These are phyloP conservation scores for Torymus auratus DNA, from an alignment of 2,888 invertebrate species.

Conservation along the genomic window DNA sequence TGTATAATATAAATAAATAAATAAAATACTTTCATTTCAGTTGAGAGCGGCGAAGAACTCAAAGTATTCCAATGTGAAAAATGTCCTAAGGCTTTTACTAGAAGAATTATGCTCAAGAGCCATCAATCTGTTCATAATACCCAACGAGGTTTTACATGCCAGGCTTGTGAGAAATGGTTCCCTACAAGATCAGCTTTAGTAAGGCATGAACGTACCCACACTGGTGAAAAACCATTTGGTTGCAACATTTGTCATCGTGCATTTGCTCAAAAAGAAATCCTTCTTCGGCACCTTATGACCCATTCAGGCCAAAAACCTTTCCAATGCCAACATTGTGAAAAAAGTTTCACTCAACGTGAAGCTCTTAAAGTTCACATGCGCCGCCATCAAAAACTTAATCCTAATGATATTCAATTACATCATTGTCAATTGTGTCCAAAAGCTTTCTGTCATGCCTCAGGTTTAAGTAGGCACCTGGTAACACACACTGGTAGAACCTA, in stretches of 20 bases:
- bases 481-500: slow-evolving; percentile 83
- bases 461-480: slow-evolving; percentile 83
- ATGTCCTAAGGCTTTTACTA: slow-evolving; percentile 82
- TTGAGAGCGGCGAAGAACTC: slow-evolving; percentile 73
- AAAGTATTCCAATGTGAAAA: slow-evolving; percentile 81
- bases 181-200: slow-evolving; percentile 83
- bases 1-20: slow-evolving; percentile 10
- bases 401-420: slow-evolving; percentile 81
- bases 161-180: slow-evolving; percentile 82
- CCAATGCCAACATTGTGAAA: slow-evolving; percentile 82
- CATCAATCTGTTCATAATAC: slow-evolving; percentile 82
- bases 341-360: slow-evolving; percentile 86
- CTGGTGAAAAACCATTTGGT: slow-evolving; percentile 77
- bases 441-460: slow-evolving; percentile 80
- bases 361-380: slow-evolving; percentile 82
- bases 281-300: slow-evolving; percentile 75
- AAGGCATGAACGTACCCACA: slow-evolving; percentile 84
- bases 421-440: slow-evolving; percentile 83
- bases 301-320: slow-evolving; percentile 81
- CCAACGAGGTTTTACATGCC: slow-evolving; percentile 80
- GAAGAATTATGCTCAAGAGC: slow-evolving; percentile 80
- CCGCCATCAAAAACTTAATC: slow-evolving; percentile 79
- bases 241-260: slow-evolving; percentile 79
- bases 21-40: slow-evolving; percentile 57
- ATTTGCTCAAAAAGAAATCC: slow-evolving; percentile 86